Base-by-base conservation (phyloP, 2,113 vertebrate genomes). In the Mus pahari region DNA sequence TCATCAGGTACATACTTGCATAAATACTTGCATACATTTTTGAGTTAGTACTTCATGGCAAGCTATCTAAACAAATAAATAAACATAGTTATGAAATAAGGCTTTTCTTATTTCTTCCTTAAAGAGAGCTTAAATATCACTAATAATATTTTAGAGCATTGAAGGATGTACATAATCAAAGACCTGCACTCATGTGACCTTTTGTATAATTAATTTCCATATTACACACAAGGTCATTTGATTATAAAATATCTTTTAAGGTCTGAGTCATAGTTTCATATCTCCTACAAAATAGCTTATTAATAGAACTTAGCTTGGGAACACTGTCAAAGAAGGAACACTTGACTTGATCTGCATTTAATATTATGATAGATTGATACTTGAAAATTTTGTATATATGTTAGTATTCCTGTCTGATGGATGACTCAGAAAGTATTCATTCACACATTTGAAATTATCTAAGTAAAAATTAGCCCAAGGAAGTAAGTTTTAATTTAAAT, bases 221-320 rank as follows among this genome's bases (percentile, higher is more conserved):
- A 84, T 68, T 66, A 94, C 60, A 96, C 75, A 94, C 77, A 89
- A 93, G 79, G 62, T 20, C 93, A 91, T 66, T 39, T 96, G 2
- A 60, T 94, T 90, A 89, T 89, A 71, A 81, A 7, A 60, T 90
- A 78, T 50, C 89, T 79, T 96, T 98, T 87, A 93, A 91, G 50
- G 64, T 24, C 78, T 97, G 77, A 36, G 19, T 81, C 55, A 31
- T 74, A 73, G 79, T 96, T 96, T 92, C 0, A 60, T 78, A n/a
- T 95, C 88, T 93, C 70, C 36, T 3, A 16, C 60, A 95, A 97
- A 97, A 96, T 36, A 24, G 0, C 71, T 97, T 94, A 82, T 19
- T 50, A 53, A 1, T 90, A 77, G 10, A 33, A 94, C 92, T 74
- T 55, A 33, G 48, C 5, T 22, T 90, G 28, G 91, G 89, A 93